Evolutionary conservation across 2,797 vertebrate genomes (phyloP), one percentile per base, ranked within the genome.

Genomic region (Acrossocheilus fasciatus): DNA sequence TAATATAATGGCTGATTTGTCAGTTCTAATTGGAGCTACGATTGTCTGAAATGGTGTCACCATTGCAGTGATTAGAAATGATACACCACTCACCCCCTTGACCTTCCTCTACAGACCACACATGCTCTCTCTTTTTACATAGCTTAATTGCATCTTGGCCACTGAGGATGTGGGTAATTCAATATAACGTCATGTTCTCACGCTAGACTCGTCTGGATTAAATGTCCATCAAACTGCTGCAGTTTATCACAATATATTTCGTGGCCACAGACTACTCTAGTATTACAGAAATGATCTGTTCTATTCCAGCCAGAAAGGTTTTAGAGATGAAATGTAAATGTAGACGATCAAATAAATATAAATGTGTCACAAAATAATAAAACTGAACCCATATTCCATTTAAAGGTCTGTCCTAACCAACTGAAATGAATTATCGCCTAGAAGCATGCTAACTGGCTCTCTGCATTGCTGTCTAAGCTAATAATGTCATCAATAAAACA

Each of bases 51-150:
- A 87, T 91, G 90, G 87, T 88, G 84, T 89, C 85, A 84, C 80
- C 57, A 62, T 87, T 87, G 85, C 69, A 79, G 83, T 89, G 89
- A 91, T 92, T 89, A 92, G 88, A 87, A 89, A 91, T 88, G 88
- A 87, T 89, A 90, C 85, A 89, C 87, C 77, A 74, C 84, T 91
- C 82, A 91, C 88, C 90, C 83, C 64, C 62, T 36, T 62, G 90
- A 88, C 90, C 87, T 91, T 89, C 89, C 70, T 81, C 78, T 75
- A 81, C 59, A 86, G 86, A 89, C 90, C 86, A 89, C 88, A 89
- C 86, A 66, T 66, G 41, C 77, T 84, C 79, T 88, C 86, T 89
- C 83, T 87, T 84, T 89, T 91, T 91, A 89, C 89, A 89, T 86
- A 62, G 86, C 76, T 84, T 91, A 90, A 91, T 91, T 91, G 89